These are phyloP conservation scores for Gobio occitaniae DNA, from an alignment of 2,797 vertebrate species.

Conservation along the genomic window DNA sequence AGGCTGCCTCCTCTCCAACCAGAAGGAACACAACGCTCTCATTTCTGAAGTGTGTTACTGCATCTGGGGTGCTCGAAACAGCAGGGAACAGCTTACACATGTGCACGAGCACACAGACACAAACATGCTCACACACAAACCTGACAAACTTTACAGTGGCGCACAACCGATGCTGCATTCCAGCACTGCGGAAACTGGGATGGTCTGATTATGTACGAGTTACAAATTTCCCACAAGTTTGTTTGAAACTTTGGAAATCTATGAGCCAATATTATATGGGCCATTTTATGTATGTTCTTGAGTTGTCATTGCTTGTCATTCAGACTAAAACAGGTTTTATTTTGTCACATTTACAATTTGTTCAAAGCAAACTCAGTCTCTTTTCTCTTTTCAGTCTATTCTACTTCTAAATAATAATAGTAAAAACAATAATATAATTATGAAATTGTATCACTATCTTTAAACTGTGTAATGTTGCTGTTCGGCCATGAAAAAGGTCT, in stretches of 20 bases:
- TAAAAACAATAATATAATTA: no score
- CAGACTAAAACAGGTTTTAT: not conserved
- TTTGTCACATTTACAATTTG: not conserved
- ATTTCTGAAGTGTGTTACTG: slow-evolving; percentile 73
- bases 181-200: slow-evolving; percentile 25
- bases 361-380: not conserved
- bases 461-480: no score
- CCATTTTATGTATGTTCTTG: not conserved
- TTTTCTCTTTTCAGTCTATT: not conserved
- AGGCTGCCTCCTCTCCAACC: slow-evolving; percentile 71
- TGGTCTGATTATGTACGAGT: not conserved
- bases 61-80: slow-evolving; percentile 55
- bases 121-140: slow-evolving; percentile 22
- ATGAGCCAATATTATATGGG: not conserved
- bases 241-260: not conserved
- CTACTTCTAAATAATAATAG: not conserved
- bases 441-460: no score
- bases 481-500: no score
- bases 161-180: not conserved
- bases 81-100: slow-evolving; percentile 32
- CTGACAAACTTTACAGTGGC: slow-evolving; percentile 18
- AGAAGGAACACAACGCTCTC: slow-evolving; percentile 75
- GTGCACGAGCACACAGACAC: not conserved
- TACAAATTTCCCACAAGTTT: slow-evolving; percentile 7
- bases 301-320: not conserved